Evolutionary conservation across 2,888 invertebrate genomes (phyloP).

Genomic region (Aphelenchoides bicaudatus): DNA sequence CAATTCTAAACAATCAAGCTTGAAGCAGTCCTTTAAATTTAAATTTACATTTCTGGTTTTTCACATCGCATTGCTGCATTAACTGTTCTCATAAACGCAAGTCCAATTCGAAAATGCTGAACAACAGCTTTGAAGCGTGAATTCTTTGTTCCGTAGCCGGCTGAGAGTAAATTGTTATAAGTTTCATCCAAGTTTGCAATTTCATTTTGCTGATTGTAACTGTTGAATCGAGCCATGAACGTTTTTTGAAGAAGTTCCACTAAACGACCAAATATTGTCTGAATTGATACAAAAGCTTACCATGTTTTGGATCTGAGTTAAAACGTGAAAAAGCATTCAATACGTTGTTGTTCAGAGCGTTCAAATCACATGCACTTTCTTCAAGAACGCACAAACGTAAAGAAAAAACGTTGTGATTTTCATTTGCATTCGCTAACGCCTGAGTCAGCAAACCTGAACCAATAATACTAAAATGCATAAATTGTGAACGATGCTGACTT

Average conservation of each 20-base stretch:
- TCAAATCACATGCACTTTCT: slow-evolving; percentile 14
- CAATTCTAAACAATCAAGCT: slow-evolving; percentile 2
- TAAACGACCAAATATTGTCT: slow-evolving; percentile 3
- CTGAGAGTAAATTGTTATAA: slow-evolving; percentile 9
- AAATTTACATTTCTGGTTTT: slow-evolving; percentile 1
- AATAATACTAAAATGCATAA: neutral
- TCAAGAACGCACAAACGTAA: slow-evolving; percentile 10
- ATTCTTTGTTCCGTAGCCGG: slow-evolving; percentile 2
- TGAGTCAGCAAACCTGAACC: slow-evolving; percentile 7
- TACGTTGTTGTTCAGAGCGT: slow-evolving; percentile 8
- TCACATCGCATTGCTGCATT: slow-evolving; percentile 9
- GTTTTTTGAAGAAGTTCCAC: slow-evolving; percentile 11
- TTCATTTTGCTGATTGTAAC: neutral
- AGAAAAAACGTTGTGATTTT: slow-evolving; percentile 10
- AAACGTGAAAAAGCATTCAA: neutral
- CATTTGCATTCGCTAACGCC: slow-evolving; percentile 15
- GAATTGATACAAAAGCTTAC: slow-evolving; percentile 1
- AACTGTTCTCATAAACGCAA: slow-evolving; percentile 12
- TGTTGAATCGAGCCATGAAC: slow-evolving; percentile 6
- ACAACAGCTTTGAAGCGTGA: slow-evolving; percentile 19
- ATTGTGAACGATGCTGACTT: neutral
- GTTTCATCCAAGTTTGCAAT: slow-evolving; percentile 7
- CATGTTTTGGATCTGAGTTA: neutral
- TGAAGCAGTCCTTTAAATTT: neutral
- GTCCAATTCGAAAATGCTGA: slow-evolving; percentile 12